Conservation (phyloP, 2,888 invertebrate genomes). For the Chrysodeixis includens region DNA sequence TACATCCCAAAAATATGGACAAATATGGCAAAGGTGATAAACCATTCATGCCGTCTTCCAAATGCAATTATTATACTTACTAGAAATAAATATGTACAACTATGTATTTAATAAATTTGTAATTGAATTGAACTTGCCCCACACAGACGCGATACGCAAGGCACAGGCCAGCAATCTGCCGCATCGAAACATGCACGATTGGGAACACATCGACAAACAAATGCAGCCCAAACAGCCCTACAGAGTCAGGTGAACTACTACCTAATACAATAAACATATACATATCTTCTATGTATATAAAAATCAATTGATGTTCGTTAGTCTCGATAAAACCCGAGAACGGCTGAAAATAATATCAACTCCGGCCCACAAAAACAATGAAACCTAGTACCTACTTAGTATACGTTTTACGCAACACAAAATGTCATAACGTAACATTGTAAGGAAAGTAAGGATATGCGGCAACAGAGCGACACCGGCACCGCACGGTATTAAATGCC, state of each 20-base stretch:
- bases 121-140: conserved; percentile 6
- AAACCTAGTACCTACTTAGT: neutral
- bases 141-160: conserved; percentile 81
- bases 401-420: neutral
- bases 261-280: too few species aligned
- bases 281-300: too few species aligned
- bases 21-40: too few species aligned
- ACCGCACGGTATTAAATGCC: neutral
- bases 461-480: neutral
- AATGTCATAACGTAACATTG: neutral
- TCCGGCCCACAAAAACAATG: neutral
- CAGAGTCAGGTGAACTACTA: conserved; percentile 71
- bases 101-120: too few species aligned
- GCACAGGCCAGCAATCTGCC: conserved; percentile 76
- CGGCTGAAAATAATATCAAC: too few species aligned
- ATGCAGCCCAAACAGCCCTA: conserved; percentile 67
- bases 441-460: neutral
- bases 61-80: too few species aligned
- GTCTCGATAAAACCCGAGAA: too few species aligned
- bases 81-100: too few species aligned
- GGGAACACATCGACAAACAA: conserved; percentile 83
- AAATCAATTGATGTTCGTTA: too few species aligned
- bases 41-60: too few species aligned
- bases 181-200: conserved; percentile 85
- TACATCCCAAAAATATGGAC: too few species aligned